Conservation (phyloP, 2,797 vertebrate genomes). For the Lepus oiostolus region DNA sequence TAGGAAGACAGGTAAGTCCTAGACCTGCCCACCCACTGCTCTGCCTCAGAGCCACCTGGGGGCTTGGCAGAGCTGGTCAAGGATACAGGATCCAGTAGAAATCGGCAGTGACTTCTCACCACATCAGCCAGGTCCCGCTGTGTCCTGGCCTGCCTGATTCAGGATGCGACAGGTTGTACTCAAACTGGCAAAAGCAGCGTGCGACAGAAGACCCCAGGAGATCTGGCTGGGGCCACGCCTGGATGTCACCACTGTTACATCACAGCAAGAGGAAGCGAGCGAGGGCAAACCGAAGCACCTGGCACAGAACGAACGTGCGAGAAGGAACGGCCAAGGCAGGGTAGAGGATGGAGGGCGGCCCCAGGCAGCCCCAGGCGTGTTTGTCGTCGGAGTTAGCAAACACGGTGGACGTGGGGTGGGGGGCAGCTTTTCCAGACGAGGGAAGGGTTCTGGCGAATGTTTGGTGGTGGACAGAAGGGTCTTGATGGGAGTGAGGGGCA, state of each 20-base stretch:
- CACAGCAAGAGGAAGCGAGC: neutral
- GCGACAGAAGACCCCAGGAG: neutral
- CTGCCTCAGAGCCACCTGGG: neutral
- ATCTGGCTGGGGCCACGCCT: neutral
- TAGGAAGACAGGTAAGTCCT: neutral
- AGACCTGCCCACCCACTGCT: neutral
- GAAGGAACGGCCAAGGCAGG: neutral
- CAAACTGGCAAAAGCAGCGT: neutral
- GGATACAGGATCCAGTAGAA: neutral
- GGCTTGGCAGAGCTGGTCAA: neutral
- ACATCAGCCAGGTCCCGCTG: neutral
- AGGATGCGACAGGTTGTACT: neutral
- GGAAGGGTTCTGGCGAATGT: neutral
- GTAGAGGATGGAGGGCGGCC: accelerated
- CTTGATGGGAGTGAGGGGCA: accelerated
- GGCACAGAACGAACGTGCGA: neutral
- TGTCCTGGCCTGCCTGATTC: neutral
- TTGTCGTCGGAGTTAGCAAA: neutral
- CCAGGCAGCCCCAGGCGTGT: too few relatives aligned
- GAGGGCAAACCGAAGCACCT: neutral
- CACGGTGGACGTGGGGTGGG: too few relatives aligned
- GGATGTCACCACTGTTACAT: neutral
- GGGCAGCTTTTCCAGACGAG: neutral
- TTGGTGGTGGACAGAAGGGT: neutral
- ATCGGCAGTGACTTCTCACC: neutral